A percentile compares a stretch with the other conserved stretches of the same genome.
Conservation (phyloP, 2,797 vertebrate genomes). For the Delichon dasypus region DNA sequence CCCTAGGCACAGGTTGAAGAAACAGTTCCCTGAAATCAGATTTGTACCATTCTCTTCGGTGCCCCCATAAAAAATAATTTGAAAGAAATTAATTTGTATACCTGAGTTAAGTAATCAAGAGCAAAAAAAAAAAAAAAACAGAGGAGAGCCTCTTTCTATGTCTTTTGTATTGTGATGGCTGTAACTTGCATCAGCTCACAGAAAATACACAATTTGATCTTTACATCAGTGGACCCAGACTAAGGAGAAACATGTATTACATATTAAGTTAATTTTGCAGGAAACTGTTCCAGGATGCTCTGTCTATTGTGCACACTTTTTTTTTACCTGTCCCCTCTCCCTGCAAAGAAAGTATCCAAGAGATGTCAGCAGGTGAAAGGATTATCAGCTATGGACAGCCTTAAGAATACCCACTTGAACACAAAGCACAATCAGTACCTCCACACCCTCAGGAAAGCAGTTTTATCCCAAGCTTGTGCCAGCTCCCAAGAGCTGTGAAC, state of each 20-base stretch:
- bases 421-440: neutral
- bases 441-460: neutral
- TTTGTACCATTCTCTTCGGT: neutral
- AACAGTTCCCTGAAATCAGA: neutral
- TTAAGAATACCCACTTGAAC: neutral
- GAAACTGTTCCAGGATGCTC: neutral
- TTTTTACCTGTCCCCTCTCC: neutral
- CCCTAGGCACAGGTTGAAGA: neutral
- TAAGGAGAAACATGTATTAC: neutral
- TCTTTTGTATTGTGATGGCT: neutral
- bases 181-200: neutral
- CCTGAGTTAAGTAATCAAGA: neutral
- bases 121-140: neutral
- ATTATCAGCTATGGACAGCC: neutral
- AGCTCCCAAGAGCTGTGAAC: neutral
- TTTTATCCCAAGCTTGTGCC: neutral
- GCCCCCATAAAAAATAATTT: neutral
- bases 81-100: neutral
- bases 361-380: neutral
- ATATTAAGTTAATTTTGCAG: neutral
- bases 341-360: neutral
- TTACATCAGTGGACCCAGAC: neutral
- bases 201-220: neutral
- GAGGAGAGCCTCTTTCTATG: neutral
- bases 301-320: neutral